These are phyloP conservation scores for Anastrepha obliqua DNA, from an alignment of 1,140 invertebrate species.

Conservation along the genomic window DNA sequence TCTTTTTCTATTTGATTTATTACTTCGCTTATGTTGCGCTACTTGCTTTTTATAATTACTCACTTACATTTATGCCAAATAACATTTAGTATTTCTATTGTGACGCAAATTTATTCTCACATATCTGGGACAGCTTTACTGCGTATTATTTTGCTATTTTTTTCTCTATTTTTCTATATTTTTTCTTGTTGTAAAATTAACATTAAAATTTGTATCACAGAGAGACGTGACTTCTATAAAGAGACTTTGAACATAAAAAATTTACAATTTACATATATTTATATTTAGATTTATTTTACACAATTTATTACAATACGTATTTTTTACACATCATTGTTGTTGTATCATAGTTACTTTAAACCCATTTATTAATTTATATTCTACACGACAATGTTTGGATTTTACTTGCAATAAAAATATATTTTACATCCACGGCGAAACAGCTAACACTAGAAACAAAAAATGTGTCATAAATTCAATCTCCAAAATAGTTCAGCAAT, in stretches of 20 bases:
- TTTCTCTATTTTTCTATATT: constrained; percentile 26
- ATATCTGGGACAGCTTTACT: background rate
- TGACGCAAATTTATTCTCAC: background rate
- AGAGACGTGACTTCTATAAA: constrained; percentile 71
- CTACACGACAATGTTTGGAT: no score
- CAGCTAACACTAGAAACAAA: no score
- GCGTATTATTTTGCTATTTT: background rate
- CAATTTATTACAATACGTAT: background rate
- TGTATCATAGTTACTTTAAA: no score
- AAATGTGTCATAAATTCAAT: no score
- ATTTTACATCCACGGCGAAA: no score
- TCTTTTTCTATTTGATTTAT: background rate
- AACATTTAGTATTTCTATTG: background rate
- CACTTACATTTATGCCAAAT: background rate
- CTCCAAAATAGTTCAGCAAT: no score
- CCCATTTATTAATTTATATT: no score
- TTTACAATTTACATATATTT: background rate
- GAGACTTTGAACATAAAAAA: constrained; percentile 46
- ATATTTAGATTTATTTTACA: constrained; percentile 16
- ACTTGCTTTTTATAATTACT: background rate
- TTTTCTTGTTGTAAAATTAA: constrained; percentile 63
- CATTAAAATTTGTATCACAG: constrained; percentile 73
- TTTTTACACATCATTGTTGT: background rate
- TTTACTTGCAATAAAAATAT: no score
- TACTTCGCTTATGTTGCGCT: background rate